Base-by-base conservation (phyloP, 2,888 invertebrate genomes). In the Bembecia ichneumoniformis region DNA sequence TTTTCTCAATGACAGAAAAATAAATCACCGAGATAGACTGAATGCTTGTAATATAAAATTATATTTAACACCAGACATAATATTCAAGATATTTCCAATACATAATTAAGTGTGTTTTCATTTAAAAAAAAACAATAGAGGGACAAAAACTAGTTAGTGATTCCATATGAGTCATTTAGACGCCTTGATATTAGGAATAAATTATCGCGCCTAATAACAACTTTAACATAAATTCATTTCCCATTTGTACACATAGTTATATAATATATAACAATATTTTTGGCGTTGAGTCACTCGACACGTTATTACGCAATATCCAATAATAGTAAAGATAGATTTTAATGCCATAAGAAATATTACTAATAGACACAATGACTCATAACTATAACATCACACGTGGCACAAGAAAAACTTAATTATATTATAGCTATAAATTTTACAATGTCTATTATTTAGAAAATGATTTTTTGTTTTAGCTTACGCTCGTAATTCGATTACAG, bases 221-320 rank as follows among this genome's bases (percentile, higher is more conserved):
- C 20, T 43, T 34, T 13, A 44, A 7, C 46, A 46, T 35, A 49
- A 54, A 46, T 11, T 28, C 28, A 28, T 28, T 28, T 28, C 28
- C 28, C 28, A 28, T 47, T 49, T 47, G 46, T 49, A 48, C 28
- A 28, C 28, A 28, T 28, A 28, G 28, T 28, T 28, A 28, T 28
- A 28, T 28, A 28, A 52, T 56, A 60, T 64, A 63, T 66, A 67
- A 63, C 59, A 64, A 73, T 81, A 82, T 79, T 78, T 82, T 78
- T 43, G 73, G 67, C 58, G 70, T 59, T 84, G 83, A 83, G 63
- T 84, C 83, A 82, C 60, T 46, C 51, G 52, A 55, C 62, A 64
- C 58, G 68, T 67, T 28, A 74, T 84, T 82, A 80, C 82, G 82
- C 72, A 80, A 82, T 74, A 65, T 58, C 67, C 63, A 69, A 81